Evolutionary conservation across 2,113 vertebrate genomes (phyloP), one percentile per base, ranked within the genome.

Genomic region (Prunella fulvescens): DNA sequence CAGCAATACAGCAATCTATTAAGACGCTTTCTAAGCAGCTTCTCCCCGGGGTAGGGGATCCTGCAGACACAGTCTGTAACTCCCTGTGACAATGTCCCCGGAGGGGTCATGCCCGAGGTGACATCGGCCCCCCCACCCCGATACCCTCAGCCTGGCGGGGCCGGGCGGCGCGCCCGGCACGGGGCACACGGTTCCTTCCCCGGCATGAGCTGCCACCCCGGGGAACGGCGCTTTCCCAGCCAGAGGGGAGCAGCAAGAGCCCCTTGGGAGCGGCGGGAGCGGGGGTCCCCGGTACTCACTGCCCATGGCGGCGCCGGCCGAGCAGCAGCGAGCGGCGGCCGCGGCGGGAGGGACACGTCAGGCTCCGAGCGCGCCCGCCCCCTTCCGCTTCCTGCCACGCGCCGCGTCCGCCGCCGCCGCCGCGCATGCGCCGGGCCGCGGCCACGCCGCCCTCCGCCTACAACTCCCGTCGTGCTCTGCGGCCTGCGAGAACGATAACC

Each of bases 351-450:
- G 61, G 98, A 98, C 98, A 98, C 98, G 98, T 98, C 97, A 98
- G 97, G 97, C 51, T 39, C 78, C 26, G 42, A 33, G 29, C 91
- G 54, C 66, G 1, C 7, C 78, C 92, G 60, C 65, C 85, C 74
- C 53, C 79, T 98, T 98, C 98, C 98, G 98, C 95, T 98, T 98
- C 98, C 98, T 98, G 98, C 98, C 98, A 98, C 98, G 98, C 97
- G 92, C 95, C 90, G 56, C 22, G 22, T n/a, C 53, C 35, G 22
- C 58, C 50, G 7, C 11, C 5, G 6, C 77, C 35, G 11, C 50
- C 1, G 31, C 92, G 81, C 93, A 80, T 35, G 93, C 81, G 73
- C 86, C 0, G 1, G 2, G 2, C 5, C 1, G 0, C 0, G 0
- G 13, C 7, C 3, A 1, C 17, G 0, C 6, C 0, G 5, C 23